These are phyloP conservation scores for Agapostemon virescens DNA, from an alignment of 2,888 invertebrate species.

Conservation along the genomic window DNA sequence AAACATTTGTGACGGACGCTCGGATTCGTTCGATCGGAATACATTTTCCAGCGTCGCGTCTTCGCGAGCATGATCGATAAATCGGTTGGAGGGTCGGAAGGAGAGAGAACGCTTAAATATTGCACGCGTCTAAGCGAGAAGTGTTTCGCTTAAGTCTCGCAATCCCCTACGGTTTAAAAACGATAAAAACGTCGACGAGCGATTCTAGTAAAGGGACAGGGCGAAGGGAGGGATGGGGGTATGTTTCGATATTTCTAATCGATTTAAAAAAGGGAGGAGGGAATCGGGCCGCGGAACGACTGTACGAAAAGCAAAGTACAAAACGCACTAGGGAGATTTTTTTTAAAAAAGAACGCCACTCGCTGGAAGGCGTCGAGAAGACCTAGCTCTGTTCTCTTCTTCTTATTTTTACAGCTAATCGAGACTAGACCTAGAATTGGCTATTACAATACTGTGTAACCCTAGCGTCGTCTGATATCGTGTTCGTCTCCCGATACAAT, in stretches of 20 bases:
- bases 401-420: constrained; percentile 52
- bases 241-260: background rate
- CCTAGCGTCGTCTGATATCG: constrained; percentile 37
- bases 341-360: constrained; percentile 15
- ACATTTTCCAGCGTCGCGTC: background rate
- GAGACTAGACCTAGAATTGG: constrained; percentile 71
- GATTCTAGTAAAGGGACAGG: background rate
- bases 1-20: background rate
- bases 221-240: background rate
- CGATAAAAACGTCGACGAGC: constrained; percentile 7
- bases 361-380: background rate
- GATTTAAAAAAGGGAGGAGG: background rate
- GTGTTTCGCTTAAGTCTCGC: background rate
- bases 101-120: constrained; percentile 16
- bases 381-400: constrained; percentile 41
- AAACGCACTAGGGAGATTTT: constrained; percentile 29
- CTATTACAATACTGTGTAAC: constrained; percentile 67
- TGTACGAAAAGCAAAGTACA: constrained; percentile 38
- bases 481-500: constrained; percentile 40
- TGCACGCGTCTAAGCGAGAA: constrained; percentile 28
- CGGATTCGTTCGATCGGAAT: background rate
- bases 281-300: background rate
- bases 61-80: background rate
- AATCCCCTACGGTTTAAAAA: background rate
- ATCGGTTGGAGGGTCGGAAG: background rate